Evolutionary conservation across 1,140 invertebrate genomes (phyloP).

Genomic region (Centruroides sculpturatus): DNA sequence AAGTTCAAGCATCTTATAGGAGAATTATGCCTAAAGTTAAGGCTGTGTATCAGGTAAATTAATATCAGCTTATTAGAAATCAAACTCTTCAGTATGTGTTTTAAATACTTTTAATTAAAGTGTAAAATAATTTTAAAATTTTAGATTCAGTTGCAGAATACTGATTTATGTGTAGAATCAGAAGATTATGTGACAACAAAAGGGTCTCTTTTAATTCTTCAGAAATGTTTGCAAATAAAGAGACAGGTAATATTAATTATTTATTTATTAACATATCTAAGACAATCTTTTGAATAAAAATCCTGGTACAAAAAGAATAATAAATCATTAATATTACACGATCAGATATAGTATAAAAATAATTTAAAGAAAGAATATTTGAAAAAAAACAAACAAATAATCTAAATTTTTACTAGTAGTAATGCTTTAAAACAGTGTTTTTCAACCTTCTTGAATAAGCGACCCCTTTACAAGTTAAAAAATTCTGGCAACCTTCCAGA

Average conservation of each 20-base stretch:
- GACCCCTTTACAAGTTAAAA: no score
- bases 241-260: conserved; percentile 42
- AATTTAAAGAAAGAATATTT: no score
- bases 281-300: no score
- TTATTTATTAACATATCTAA: no score
- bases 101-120: not conserved
- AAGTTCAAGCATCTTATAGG: conserved; percentile 31
- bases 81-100: not conserved
- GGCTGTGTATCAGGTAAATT: not conserved
- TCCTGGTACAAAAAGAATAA: no score
- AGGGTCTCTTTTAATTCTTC: conserved; percentile 52
- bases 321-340: no score
- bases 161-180: conserved; percentile 56
- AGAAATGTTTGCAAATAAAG: conserved; percentile 44
- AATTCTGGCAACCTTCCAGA: no score
- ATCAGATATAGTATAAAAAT: no score
- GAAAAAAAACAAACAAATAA: no score
- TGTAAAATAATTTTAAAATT: conserved; percentile 9
- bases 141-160: conserved; percentile 51
- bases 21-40: conserved; percentile 20
- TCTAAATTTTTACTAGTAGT: no score
- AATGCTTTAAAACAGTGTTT: no score
- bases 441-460: no score
- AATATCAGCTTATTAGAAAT: not conserved
- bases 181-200: conserved; percentile 63